Evolutionary conservation across 1,140 invertebrate species (phyloP).

Genomic region (Phenacoccus solenopsis): DNA sequence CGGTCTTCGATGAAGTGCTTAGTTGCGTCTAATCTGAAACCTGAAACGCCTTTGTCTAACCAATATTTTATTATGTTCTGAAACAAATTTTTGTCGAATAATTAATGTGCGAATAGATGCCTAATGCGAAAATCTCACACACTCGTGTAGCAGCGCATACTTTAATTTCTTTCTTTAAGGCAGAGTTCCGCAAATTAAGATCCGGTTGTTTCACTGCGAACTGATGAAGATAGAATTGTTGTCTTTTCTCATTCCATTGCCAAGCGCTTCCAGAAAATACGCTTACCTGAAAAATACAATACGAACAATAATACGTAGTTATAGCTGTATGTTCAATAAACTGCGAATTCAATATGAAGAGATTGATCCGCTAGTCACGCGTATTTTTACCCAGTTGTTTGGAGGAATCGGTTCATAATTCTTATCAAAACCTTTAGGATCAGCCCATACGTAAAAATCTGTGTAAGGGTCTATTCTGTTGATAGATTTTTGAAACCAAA

Average conservation of each 20-base stretch:
- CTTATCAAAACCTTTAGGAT: constrained; percentile 36
- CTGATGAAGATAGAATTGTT: constrained; percentile 61
- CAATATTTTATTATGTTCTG: constrained; percentile 42
- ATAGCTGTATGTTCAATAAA: not conserved
- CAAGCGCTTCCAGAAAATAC: constrained; percentile 55
- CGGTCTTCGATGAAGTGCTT: constrained; percentile 36
- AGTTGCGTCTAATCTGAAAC: constrained; percentile 52
- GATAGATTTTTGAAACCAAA: constrained; percentile 61
- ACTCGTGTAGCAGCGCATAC: no score
- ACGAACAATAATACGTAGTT: not conserved
- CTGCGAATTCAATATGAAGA: not conserved
- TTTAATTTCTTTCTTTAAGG: constrained; percentile 10
- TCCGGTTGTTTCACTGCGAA: constrained; percentile 57
- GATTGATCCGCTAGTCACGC: not conserved
- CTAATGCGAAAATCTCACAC: no score
- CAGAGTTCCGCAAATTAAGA: constrained; percentile 40
- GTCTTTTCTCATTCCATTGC: constrained; percentile 47
- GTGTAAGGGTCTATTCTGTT: constrained; percentile 42
- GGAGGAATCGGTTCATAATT: constrained; percentile 31
- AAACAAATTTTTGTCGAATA: not conserved
- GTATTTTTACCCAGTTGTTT: constrained; percentile 42
- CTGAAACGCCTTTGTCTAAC: constrained; percentile 52
- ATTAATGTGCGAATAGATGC: no score
- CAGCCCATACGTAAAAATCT: constrained; percentile 64
- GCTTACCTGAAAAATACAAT: constrained; percentile 36